Evolutionary conservation across 1,140 invertebrate genomes (phyloP), one percentile per base, ranked within the genome.

Genomic region (Aplysia californica): DNA sequence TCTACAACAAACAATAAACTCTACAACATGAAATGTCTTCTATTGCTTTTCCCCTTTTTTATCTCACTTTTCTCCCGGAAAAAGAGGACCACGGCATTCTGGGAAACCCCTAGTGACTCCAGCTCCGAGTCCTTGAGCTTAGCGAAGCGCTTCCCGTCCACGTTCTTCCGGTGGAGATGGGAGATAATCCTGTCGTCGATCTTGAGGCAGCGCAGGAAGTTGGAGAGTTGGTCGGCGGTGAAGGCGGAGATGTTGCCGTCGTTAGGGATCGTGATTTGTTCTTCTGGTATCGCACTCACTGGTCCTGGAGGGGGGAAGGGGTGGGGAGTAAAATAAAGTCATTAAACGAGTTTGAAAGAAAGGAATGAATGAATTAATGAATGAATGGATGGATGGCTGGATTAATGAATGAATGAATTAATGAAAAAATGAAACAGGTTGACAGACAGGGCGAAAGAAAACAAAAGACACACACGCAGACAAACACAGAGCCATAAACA

Each of bases 261-360:
- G 65, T 74, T 89, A 95, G 95, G 59, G 96, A 91, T 89, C 95
- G 96, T 41, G 93, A 95, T 87, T 95, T 96, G 90, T 95, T 80
- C 76, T 76, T 80, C 80, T 33, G 80, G 77, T 56, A 83, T 80
- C 33, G 78, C 68, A 31, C 73, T 68, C 23, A 64, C 61, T 50
- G 78, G 39, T n/a, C 73, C 77, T 81, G 72, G 44, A 78, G 64
- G 3, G 23, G 29, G 33, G 33, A 15, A n/a, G n/a, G 5, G 56
- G 31, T 26, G 56, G 31, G 31, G n/a, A 59, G 31, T n/a, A 59
- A 6, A 29, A 59, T 10, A 23, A 59, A 6, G 21, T n/a, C n/a
- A n/a, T n/a, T n/a, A n/a, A n/a, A n/a, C n/a, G n/a, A n/a, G n/a
- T n/a, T n/a, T n/a, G n/a, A n/a, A n/a, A n/a, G n/a, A n/a, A n/a